phyloP scores from a whole-genome alignment of 2,888 invertebrate species.

The Antheraea assamensis region DNA sequence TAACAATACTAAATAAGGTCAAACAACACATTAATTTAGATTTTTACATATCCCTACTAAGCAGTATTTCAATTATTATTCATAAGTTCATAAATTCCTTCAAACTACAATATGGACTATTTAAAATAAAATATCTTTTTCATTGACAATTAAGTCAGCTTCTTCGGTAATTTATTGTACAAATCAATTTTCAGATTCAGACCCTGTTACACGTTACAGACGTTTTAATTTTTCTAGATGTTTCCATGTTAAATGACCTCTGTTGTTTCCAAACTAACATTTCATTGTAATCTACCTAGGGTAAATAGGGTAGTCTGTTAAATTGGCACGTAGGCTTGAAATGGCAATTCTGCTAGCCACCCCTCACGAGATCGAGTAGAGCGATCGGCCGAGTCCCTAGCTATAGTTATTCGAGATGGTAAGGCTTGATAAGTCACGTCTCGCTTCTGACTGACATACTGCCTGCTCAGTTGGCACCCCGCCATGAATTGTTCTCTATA shows the following conservation, averaged over 20 bases:
- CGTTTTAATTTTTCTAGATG: background rate
- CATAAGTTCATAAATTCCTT: no score
- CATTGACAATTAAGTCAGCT: no score
- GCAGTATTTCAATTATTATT: no score
- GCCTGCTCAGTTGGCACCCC: slow-evolving; percentile 19
- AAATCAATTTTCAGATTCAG: no score
- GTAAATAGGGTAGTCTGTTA: slow-evolving; percentile 11
- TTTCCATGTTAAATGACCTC: background rate
- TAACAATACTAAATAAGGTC: no score
- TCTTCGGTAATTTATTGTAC: no score
- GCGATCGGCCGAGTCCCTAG: slow-evolving; percentile 27
- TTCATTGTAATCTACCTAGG: background rate
- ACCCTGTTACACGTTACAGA: no score
- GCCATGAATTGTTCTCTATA: background rate
- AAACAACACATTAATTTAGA: no score
- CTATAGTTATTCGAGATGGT: slow-evolving; percentile 29
- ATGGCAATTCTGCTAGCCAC: slow-evolving; percentile 17
- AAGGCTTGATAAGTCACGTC: slow-evolving; percentile 35
- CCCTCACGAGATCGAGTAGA: slow-evolving; percentile 28
- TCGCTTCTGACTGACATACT: slow-evolving; percentile 21
- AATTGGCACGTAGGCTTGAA: slow-evolving; percentile 15
- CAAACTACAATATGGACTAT: no score
- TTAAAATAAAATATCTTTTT: no score
- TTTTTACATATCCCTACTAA: no score
- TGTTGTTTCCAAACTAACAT: background rate